Base-by-base conservation (phyloP, 1,140 invertebrate genomes). In the Cataglyphis hispanica region DNA sequence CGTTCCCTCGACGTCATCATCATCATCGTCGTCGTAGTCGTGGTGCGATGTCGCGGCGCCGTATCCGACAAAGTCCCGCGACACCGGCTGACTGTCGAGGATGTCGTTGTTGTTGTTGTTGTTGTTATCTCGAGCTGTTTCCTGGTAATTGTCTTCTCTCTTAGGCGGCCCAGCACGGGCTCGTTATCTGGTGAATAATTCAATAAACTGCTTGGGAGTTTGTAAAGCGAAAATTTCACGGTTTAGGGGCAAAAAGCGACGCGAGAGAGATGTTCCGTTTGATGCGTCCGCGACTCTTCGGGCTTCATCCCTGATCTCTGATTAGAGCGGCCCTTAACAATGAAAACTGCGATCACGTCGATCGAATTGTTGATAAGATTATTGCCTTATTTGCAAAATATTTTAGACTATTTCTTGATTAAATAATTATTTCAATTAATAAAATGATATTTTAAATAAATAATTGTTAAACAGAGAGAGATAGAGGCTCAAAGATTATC, bases 161-260 rank as follows among this genome's bases (percentile, higher is more conserved):
- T 88, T 91, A 89, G 78, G 90, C 80, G 31, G 80, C 64, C 83
- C 53, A 46, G 84, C 72, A 76, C 85, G 80, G 78, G 86, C 86
- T 91, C 88, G 91, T 91, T 92, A 92, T 92, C 91, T 92, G 43
- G 87, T 91, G 91, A 92, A 92, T 92, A 92, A 92, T 92, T 92
- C 91, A 92, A 92, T 92, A 92, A 90, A 92, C 87, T 90, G 63
- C 83, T 72, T 80, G 58, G 27, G 84, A 81, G 88, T 89, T 91
- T 90, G 77, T 85, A 87, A 90, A 90, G 89, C 77, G 90, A 85
- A 89, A 92, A 91, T 92, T 91, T 91, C 90, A 90, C 86, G 87
- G 90, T 91, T 91, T 89, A 89, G 86, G 78, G 64, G 56, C 85
- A 88, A 90, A 90, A 90, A 91, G 90, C 90, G 90, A 91, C 86